Percentiles rank a stretch among this genome's conserved stretches.
phyloP scores from a whole-genome alignment of 2,888 invertebrate genomes.

The Phrixothrix hirtus region DNA sequence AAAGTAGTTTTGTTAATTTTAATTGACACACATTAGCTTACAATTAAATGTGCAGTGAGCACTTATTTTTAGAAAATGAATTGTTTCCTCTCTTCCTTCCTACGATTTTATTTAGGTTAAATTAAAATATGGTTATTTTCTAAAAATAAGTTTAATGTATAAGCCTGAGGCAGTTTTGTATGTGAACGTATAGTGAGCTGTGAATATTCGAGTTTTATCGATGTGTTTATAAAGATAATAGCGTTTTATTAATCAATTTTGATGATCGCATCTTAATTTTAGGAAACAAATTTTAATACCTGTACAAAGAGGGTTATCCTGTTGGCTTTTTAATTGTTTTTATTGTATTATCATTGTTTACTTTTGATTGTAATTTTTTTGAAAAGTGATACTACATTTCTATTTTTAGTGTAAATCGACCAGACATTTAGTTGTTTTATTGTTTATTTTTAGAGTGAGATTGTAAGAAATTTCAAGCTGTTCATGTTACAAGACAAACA shows the following conservation, averaged over 20 bases:
- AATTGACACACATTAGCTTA: conserved; percentile 21
- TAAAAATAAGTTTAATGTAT: conserved; percentile 48
- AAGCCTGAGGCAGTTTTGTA: conserved; percentile 30
- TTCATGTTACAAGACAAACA: neutral
- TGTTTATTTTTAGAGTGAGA: neutral
- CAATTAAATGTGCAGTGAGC: conserved; percentile 24
- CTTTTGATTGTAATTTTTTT: conserved; percentile 3
- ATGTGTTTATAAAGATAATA: conserved; percentile 20
- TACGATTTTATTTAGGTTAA: neutral
- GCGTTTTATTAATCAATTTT: conserved; percentile 6
- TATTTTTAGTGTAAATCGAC: conserved; percentile 12
- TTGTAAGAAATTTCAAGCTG: neutral
- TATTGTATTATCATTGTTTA: no score
- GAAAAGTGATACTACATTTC: conserved; percentile 10
- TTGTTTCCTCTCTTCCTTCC: conserved; percentile 1
- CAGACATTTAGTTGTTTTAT: neutral
- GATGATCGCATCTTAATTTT: conserved; percentile 1
- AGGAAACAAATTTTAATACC: neutral
- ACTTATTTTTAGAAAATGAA: conserved; percentile 49
- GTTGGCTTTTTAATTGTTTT: no score
- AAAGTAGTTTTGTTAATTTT: conserved; percentile 59
- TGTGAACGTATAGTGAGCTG: conserved; percentile 24
- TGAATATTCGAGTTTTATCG: conserved; percentile 14
- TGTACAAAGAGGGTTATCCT: no score
- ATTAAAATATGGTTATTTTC: conserved; percentile 35